Evolutionary conservation across 2,797 vertebrate genomes (phyloP).

Genomic region (Echeneis naucrates): DNA sequence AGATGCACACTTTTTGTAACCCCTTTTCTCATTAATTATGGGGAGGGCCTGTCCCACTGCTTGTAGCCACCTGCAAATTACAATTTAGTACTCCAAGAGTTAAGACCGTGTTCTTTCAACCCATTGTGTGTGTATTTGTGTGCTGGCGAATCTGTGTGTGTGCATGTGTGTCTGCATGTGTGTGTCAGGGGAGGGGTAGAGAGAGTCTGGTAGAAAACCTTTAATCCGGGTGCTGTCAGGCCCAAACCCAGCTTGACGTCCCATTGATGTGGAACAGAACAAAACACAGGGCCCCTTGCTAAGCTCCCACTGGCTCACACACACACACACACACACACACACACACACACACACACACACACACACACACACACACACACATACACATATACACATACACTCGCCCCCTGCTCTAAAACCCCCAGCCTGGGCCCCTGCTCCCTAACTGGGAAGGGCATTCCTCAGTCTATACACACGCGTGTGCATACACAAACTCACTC

Average conservation of each 20-base stretch:
- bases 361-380: constrained; percentile 35
- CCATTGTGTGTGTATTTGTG: constrained; percentile 57
- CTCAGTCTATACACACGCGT: constrained; percentile 61
- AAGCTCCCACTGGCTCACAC: constrained; percentile 71
- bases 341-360: constrained; percentile 38
- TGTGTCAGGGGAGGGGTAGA: constrained; percentile 73
- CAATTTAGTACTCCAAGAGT: constrained; percentile 87
- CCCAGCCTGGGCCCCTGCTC: constrained; percentile 75
- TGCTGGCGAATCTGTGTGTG: constrained; percentile 35
- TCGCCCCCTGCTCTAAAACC: constrained; percentile 72
- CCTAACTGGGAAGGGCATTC: constrained; percentile 76
- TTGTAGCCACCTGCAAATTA: constrained; percentile 86
- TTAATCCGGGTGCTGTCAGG: constrained; percentile 89
- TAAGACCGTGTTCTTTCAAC: constrained; percentile 85
- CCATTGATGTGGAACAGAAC: constrained; percentile 92
- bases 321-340: constrained; percentile 39
- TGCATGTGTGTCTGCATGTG: constrained; percentile 32
- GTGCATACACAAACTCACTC: constrained; percentile 50
- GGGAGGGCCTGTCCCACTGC: constrained; percentile 61
- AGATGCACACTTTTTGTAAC: constrained; percentile 36
- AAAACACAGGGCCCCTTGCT: constrained; percentile 87
- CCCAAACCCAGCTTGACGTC: constrained; percentile 88
- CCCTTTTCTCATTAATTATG: constrained; percentile 64
- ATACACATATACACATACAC: no score
- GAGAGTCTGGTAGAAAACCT: constrained; percentile 86